phyloP scores from a whole-genome alignment of 2,888 invertebrate species.

The Ceriagrion tenellum region DNA sequence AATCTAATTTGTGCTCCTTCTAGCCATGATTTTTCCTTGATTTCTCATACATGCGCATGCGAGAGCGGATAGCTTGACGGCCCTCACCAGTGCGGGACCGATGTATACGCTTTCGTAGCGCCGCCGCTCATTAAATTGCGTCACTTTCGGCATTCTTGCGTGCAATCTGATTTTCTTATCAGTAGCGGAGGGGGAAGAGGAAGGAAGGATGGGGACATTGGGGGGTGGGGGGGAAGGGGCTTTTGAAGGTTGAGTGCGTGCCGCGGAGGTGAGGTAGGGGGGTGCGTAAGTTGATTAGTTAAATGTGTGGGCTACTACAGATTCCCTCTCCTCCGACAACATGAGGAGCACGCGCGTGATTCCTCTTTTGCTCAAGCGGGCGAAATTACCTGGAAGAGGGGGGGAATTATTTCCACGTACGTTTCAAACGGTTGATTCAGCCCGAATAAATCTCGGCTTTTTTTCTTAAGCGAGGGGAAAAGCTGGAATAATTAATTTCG shows the following conservation, averaged over 20 bases:
- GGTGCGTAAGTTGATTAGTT: not conserved
- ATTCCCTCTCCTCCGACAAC: not conserved
- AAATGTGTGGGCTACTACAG: no score
- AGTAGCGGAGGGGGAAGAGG: not conserved
- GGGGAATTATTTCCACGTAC: no score
- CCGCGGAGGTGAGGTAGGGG: not conserved
- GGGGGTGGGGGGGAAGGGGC: not conserved
- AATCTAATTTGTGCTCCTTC: slow-evolving; percentile 5
- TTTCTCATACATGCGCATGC: not conserved
- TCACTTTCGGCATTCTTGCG: not conserved
- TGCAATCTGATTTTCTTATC: slow-evolving; percentile 28
- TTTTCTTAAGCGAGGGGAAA: no score
- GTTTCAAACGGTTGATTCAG: no score
- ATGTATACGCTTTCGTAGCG: slow-evolving; percentile 46
- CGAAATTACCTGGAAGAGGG: no score
- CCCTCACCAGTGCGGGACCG: slow-evolving; percentile 28
- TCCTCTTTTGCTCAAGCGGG: no score
- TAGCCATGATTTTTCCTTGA: not conserved
- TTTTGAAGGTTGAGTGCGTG: not conserved
- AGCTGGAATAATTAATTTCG: no score
- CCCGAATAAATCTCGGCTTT: no score
- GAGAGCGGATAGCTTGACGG: not conserved
- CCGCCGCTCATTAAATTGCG: slow-evolving; percentile 37
- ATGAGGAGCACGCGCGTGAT: not conserved
- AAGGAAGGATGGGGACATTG: not conserved